Percentiles rank a stretch among this genome's conserved stretches.
Conservation (phyloP, 1,140 invertebrate genomes). For the Telenomus remus region DNA sequence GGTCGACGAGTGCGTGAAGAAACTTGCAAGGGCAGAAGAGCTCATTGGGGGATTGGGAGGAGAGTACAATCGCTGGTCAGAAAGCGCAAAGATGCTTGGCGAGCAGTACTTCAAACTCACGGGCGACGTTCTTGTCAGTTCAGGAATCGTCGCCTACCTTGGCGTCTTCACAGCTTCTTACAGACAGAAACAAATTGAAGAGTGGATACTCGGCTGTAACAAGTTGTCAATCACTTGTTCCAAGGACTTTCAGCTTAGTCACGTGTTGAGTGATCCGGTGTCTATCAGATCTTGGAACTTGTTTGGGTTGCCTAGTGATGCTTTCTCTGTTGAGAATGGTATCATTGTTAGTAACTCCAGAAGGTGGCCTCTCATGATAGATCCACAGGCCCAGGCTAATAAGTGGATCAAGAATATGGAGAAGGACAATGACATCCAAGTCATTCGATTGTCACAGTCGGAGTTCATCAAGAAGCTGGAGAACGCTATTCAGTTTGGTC, state of each 20-base stretch:
- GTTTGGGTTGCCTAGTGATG: slow-evolving; percentile 89
- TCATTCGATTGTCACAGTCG: slow-evolving; percentile 86
- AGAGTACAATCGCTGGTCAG: slow-evolving; percentile 88
- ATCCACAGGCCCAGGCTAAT: slow-evolving; percentile 95
- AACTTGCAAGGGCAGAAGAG: slow-evolving; percentile 92
- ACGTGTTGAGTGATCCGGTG: slow-evolving; percentile 90
- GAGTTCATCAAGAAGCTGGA: slow-evolving; percentile 92
- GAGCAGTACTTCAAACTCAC: slow-evolving; percentile 77
- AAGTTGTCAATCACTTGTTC: slow-evolving; percentile 85
- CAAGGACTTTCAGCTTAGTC: slow-evolving; percentile 83
- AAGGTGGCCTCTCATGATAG: slow-evolving; percentile 94
- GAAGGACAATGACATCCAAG: slow-evolving; percentile 86
- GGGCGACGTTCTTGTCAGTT: slow-evolving; percentile 70
- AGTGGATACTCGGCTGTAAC: slow-evolving; percentile 83
- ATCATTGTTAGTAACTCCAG: slow-evolving; percentile 90
- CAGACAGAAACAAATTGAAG: slow-evolving; percentile 82
- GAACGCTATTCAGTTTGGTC: slow-evolving; percentile 94
- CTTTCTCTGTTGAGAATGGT: slow-evolving; percentile 95
- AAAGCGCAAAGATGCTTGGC: slow-evolving; percentile 84
- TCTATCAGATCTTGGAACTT: slow-evolving; percentile 93
- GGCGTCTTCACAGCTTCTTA: slow-evolving; percentile 91
- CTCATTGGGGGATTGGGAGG: slow-evolving; percentile 88
- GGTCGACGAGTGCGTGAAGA: slow-evolving; percentile 90
- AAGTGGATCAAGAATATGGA: slow-evolving; percentile 97
- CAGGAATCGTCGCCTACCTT: slow-evolving; percentile 92